phyloP scores from a whole-genome alignment of 2,113 vertebrate genomes.

The Sisor rabdophorus region DNA sequence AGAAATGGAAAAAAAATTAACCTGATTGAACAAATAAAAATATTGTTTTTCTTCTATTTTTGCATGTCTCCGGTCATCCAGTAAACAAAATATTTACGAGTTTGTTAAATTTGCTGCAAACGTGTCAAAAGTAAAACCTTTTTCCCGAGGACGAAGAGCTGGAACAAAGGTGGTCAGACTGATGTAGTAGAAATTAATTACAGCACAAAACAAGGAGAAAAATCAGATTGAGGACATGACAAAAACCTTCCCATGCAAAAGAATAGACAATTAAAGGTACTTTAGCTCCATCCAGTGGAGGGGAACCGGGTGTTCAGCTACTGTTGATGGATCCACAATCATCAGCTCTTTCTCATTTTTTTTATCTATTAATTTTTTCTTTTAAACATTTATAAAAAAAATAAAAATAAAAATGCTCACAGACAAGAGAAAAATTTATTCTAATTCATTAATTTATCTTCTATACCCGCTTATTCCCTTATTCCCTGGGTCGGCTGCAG shows the following conservation, averaged over 20 bases:
- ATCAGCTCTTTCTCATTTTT: neutral
- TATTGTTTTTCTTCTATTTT: neutral
- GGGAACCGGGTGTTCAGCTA: neutral
- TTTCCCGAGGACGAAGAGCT: neutral
- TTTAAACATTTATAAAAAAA: neutral
- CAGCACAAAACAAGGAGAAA: neutral
- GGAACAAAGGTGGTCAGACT: neutral
- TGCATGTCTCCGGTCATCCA: neutral
- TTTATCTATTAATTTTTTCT: neutral
- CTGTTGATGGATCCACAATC: neutral
- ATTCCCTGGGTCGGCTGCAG: too few species aligned
- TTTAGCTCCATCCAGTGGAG: constrained; percentile 42
- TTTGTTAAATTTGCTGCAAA: neutral
- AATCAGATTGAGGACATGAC: constrained; percentile 40
- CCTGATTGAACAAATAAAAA: neutral
- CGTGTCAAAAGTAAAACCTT: neutral
- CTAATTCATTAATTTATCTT: too few species aligned
- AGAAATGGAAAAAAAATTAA: neutral
- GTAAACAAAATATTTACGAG: neutral
- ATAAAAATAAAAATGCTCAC: too few species aligned
- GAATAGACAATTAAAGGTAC: constrained; percentile 20
- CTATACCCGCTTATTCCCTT: too few species aligned
- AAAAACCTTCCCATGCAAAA: constrained; percentile 61
- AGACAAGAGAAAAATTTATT: too few species aligned
- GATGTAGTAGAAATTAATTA: constrained; percentile 1